Percentiles rank a stretch among this genome's conserved stretches.
Conservation (phyloP, 2,113 vertebrate genomes). For the Saguinus midas region DNA sequence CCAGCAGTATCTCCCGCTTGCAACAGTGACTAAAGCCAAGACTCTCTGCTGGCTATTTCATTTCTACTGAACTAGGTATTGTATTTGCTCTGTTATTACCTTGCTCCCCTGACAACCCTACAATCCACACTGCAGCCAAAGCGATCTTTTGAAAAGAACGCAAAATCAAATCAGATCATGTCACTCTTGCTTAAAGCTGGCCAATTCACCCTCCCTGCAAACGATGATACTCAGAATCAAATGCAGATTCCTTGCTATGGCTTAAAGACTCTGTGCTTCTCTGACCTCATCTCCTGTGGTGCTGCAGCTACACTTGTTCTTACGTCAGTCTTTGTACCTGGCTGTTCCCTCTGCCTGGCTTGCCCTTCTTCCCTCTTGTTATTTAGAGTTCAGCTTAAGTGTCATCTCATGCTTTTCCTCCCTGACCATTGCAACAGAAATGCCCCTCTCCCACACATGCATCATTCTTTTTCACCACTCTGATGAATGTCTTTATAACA, state of each 20-base stretch:
- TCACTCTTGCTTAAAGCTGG: neutral
- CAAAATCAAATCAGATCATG: neutral
- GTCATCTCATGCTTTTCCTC: neutral
- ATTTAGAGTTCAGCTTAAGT: neutral
- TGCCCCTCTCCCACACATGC: neutral
- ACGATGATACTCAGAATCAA: neutral
- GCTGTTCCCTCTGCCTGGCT: neutral
- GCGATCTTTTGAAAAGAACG: neutral
- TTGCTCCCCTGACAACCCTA: neutral
- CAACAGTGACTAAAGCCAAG: neutral
- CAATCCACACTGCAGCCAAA: neutral
- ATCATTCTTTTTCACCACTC: neutral
- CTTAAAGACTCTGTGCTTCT: neutral
- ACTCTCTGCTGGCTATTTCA: neutral
- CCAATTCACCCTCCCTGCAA: neutral
- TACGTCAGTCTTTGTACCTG: neutral
- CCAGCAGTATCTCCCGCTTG: neutral
- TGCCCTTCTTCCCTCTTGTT: neutral
- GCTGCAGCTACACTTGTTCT: neutral
- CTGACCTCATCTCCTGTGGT: neutral
- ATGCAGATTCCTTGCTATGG: neutral
- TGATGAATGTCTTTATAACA: neutral
- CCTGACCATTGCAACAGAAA: fast-evolving
- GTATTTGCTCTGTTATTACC: neutral
- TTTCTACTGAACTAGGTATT: neutral